Evolutionary conservation across 2,113 vertebrate species (phyloP), one percentile per base, ranked within the genome.

Genomic region (Haemorhous mexicanus): DNA sequence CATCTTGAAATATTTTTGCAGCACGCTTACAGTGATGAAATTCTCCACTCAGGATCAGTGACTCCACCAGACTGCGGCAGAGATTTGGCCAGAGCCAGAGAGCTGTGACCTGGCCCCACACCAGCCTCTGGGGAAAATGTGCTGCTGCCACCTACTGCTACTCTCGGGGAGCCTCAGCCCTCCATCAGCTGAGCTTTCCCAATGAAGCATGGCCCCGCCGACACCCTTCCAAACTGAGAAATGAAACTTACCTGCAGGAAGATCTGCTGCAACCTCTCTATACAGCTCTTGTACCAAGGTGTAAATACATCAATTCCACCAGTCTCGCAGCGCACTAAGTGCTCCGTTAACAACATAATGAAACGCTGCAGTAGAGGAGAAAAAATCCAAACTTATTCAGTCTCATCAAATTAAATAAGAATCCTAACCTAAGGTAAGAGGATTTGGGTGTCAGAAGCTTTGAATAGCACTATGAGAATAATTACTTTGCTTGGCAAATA

Each of bases 301-400:
- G 99, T 99, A 95, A 98, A 98, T 24, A 99, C 97, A 97, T 99
- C 99, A n/a, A 98, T 98, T 24, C 99, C 98, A 62, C 98, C 98
- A 0, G 99, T 99, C 95, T 99, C 99, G 39, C 99, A 99, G 77
- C 99, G 98, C 32, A 99, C 99, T 55, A 99, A 97, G 90, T 99
- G 99, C 95, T 99, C 99, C 2, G 99, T 99, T 95, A 99, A 77
- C 96, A 99, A 95, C 99, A 99, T 99, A 97, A 99, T 99, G 97
- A 99, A 99, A 62, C 99, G 98, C 99, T 99, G 96, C n/a, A 84
- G 88, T 28, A 70, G 32, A 95, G 52, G 3, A 19, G 64, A 66
- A 70, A 70, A 47, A 72, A 41, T 2, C 8, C 11, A 56, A 55
- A 86, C 8, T 37, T 37, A 30, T 0, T 74, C 15, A 47, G 16